phyloP scores from a whole-genome alignment of 1,140 invertebrate species.

The Eumaeus atala region DNA sequence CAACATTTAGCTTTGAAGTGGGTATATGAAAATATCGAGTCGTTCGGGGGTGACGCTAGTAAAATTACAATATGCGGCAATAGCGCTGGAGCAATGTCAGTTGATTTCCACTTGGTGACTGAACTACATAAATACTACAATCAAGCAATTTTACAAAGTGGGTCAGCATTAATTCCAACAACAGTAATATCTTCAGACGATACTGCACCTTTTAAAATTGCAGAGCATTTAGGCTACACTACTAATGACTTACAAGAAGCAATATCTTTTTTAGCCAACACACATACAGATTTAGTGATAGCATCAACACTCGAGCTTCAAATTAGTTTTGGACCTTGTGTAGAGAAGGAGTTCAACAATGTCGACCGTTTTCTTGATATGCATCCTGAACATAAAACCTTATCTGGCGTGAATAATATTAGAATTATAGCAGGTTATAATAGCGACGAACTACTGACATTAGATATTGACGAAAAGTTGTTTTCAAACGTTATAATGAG shows the following conservation, averaged over 20 bases:
- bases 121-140: background rate
- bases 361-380: conserved; percentile 23
- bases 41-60: conserved; percentile 15
- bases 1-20: conserved; percentile 8
- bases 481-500: background rate
- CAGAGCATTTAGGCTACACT: conserved; percentile 5
- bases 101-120: conserved; percentile 14
- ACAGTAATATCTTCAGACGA: background rate
- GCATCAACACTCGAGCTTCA: background rate
- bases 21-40: conserved; percentile 10
- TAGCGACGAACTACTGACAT: conserved; percentile 15
- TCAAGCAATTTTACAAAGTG: conserved; percentile 13
- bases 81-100: conserved; percentile 9
- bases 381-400: conserved; percentile 17
- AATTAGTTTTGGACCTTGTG: background rate
- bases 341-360: conserved; percentile 24
- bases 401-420: conserved; percentile 17
- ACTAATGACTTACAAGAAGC: conserved; percentile 6
- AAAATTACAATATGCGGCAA: conserved; percentile 17
- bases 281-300: background rate
- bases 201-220: conserved; percentile 2
- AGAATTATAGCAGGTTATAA: conserved; percentile 26
- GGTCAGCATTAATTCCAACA: background rate
- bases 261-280: conserved; percentile 1
- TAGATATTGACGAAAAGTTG: background rate